A percentile compares a stretch with the other conserved stretches of the same genome.
Evolutionary conservation across 1,140 invertebrate genomes (phyloP).

Genomic region (Hyposmocoma kahamanoa): DNA sequence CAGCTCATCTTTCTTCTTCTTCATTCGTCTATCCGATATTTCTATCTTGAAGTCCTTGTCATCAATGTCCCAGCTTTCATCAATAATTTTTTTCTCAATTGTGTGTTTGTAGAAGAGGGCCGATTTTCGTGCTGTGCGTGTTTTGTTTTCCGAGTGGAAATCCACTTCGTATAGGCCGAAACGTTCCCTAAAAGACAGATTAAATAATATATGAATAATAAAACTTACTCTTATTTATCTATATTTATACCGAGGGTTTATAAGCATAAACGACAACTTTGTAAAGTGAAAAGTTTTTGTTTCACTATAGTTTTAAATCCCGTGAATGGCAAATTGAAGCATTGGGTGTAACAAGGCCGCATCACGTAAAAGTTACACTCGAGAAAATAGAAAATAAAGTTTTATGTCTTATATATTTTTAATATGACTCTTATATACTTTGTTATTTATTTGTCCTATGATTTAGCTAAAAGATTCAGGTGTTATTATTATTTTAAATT

Average conservation of each 20-base stretch:
- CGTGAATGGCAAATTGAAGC: too few species aligned
- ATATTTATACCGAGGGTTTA: background rate
- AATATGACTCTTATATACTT: too few species aligned
- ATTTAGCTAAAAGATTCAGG: too few species aligned
- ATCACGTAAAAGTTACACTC: too few species aligned
- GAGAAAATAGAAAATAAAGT: too few species aligned
- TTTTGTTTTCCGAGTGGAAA: slow-evolving; percentile 77
- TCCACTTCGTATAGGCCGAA: slow-evolving; percentile 86
- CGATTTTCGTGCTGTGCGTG: slow-evolving; percentile 80
- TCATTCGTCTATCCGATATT: slow-evolving; percentile 11
- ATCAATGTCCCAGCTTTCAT: slow-evolving; percentile 30
- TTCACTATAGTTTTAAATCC: too few species aligned
- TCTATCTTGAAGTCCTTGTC: slow-evolving; percentile 25
- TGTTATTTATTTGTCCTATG: too few species aligned
- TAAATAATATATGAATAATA: background rate
- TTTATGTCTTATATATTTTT: too few species aligned
- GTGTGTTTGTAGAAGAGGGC: slow-evolving; percentile 75
- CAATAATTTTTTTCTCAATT: slow-evolving; percentile 50
- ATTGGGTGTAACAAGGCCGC: too few species aligned
- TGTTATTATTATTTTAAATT: too few species aligned
- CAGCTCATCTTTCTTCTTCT: slow-evolving; percentile 12
- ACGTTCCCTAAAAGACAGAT: slow-evolving; percentile 73
- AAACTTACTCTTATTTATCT: background rate
- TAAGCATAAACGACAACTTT: background rate
- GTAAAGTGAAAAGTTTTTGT: too few species aligned